phyloP scores from a whole-genome alignment of 2,888 invertebrate genomes.

The Fabriciana adippe region DNA sequence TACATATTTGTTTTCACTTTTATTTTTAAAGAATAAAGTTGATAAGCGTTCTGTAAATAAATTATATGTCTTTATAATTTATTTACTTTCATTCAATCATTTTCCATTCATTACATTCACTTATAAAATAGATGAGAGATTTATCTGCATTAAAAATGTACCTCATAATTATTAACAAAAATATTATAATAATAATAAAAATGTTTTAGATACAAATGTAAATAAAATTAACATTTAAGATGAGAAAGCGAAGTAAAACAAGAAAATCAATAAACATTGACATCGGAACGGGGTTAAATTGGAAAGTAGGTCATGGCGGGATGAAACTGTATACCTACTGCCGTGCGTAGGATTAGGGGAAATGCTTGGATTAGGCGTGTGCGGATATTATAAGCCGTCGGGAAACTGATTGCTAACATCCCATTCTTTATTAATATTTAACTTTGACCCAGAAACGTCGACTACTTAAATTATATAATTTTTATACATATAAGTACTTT shows the following conservation, averaged over 20 bases:
- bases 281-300: slow-evolving; percentile 38
- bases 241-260: slow-evolving; percentile 17
- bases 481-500: too few relatives aligned
- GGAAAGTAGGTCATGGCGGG: slow-evolving; percentile 44
- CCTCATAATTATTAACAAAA: not conserved
- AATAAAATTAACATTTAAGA: slow-evolving; percentile 8
- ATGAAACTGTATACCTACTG: slow-evolving; percentile 31
- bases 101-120: too few relatives aligned
- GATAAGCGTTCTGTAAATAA: too few relatives aligned
- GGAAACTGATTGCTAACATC: slow-evolving; percentile 24
- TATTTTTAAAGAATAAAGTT: too few relatives aligned
- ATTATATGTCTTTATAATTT: too few relatives aligned
- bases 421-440: slow-evolving; percentile 7
- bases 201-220: not conserved
- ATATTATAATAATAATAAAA: not conserved
- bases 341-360: slow-evolving; percentile 35
- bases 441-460: too few relatives aligned
- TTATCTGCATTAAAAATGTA: too few relatives aligned
- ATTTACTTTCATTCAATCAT: too few relatives aligned
- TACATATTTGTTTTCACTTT: too few relatives aligned
- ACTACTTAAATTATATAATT: too few relatives aligned
- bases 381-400: slow-evolving; percentile 22
- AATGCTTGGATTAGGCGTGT: slow-evolving; percentile 37
- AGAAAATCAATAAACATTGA: slow-evolving; percentile 43
- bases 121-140: too few relatives aligned